Percentiles rank a stretch among this genome's conserved stretches.
These are phyloP conservation scores for Oscheius myriophilus DNA, from an alignment of 2,888 invertebrate species.

Conservation along the genomic window DNA sequence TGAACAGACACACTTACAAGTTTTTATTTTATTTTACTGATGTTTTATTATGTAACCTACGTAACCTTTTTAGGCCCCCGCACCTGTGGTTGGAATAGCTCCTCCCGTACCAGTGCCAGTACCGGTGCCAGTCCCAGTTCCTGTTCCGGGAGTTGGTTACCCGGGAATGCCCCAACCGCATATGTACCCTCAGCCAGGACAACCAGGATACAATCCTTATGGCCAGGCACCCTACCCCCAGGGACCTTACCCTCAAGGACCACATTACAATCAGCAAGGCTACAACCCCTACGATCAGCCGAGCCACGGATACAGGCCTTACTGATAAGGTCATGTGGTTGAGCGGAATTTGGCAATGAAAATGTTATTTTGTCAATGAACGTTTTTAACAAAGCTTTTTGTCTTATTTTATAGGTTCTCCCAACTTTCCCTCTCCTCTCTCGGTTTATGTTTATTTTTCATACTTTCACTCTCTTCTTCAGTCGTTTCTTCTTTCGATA, in stretches of 20 bases:
- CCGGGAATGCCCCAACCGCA: slow-evolving; percentile 3
- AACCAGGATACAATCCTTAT: slow-evolving; percentile 24
- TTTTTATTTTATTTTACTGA: too few relatives aligned
- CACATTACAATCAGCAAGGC: background rate
- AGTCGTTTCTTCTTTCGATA: too few relatives aligned
- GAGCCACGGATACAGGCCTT: slow-evolving; percentile 23
- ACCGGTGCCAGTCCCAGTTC: background rate
- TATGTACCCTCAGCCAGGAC: slow-evolving; percentile 1
- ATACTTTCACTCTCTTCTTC: too few relatives aligned
- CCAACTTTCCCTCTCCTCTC: too few relatives aligned
- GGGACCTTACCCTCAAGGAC: too few relatives aligned
- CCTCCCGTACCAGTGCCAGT: slow-evolving; percentile 1
- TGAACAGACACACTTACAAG: too few relatives aligned
- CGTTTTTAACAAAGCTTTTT: too few relatives aligned
- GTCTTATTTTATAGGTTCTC: too few relatives aligned
- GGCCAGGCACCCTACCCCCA: background rate
- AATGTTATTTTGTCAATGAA: too few relatives aligned
- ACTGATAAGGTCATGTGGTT: background rate
- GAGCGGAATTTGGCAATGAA: too few relatives aligned
- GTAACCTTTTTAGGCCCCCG: background rate
- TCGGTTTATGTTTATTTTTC: too few relatives aligned
- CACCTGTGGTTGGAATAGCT: background rate
- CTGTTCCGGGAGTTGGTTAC: background rate
- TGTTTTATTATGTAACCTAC: too few relatives aligned
- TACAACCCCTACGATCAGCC: slow-evolving; percentile 25